Evolutionary conservation across 2,797 vertebrate species (phyloP).

Genomic region (Nothura maculosa): DNA sequence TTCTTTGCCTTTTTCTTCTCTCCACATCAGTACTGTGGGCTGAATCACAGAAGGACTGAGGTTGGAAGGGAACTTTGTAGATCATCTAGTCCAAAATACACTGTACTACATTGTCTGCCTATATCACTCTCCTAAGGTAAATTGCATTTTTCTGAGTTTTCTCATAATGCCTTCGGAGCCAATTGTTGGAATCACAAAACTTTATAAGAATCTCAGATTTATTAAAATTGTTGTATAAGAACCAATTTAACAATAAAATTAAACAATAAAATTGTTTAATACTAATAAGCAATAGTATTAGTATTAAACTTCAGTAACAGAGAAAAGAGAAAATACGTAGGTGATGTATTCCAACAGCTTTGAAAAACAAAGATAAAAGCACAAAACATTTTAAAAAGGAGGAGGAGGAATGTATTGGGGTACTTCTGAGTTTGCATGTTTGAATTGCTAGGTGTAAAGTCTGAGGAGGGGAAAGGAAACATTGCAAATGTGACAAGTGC

Average conservation of each 20-base stretch:
- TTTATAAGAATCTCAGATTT: background rate
- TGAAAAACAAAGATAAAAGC: background rate
- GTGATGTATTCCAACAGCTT: background rate
- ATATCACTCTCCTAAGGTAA: background rate
- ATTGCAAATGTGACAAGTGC: background rate
- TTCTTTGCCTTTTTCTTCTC: background rate
- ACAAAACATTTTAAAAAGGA: background rate
- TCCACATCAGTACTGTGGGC: background rate
- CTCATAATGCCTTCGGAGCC: background rate
- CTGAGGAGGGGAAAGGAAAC: background rate
- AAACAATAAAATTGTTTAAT: too few relatives aligned
- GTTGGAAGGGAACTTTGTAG: too few relatives aligned
- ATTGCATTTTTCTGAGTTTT: background rate
- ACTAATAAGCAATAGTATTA: too few relatives aligned
- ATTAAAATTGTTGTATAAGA: background rate
- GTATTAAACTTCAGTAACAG: background rate
- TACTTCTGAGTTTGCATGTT: background rate
- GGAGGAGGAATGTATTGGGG: background rate
- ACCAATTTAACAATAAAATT: too few relatives aligned
- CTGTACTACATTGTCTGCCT: rapidly evolving
- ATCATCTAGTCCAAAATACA: too few relatives aligned
- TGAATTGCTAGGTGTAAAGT: background rate
- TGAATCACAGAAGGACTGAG: too few relatives aligned
- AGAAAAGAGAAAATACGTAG: background rate
- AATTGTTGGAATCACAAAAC: background rate